Base-by-base conservation (phyloP, 2,888 invertebrate species). In the Cabera pusaria region DNA sequence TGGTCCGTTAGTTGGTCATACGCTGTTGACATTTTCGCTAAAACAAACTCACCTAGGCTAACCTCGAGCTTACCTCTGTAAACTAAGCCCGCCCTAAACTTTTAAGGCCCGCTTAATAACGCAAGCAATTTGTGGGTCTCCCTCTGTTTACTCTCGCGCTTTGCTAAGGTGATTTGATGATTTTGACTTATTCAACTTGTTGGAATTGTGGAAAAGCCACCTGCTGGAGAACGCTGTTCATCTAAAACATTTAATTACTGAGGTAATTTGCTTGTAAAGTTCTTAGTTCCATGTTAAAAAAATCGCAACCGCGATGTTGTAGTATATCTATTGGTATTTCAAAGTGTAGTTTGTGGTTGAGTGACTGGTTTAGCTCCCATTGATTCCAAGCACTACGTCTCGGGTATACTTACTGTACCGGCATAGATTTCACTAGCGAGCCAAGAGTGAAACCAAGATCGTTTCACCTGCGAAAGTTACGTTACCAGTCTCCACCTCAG, bases 141-240 rank as follows among this genome's bases (percentile, higher is more conserved):
- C 80, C 82, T 77, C 74, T 86, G 78, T 86, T 87, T 87, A 72
- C 79, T 72, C 72, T 77, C 78, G 81, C 79, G 75, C 78, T 81
- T 78, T 75, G 71, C 76, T 64, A 64, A 81, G 82, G 81, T 84
- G 83, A 87, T 86, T 88, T 87, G 85, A 86, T 85, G 86, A 88
- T 86, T 85, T 82, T 79, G 81, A 84, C 81, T 85, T 83, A 84
- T 85, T 85, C 72, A 78, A 78, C 74, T 75, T 74, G 72, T 71
- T 60, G 67, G 64, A 62, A 68, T 68, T 72, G 67, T 72, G 59
- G 59, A 59, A 52, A 14, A 14, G 14, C 14, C n/a, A n/a, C 54
- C 51, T 49, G 52, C 48, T 42, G 42, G 49, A 59, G 51, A 56
- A 51, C 49, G 54, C 39, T 52, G 53, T n/a, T 21, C 18, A 5